A percentile compares a stretch with the other conserved stretches of the same genome.
These are phyloP conservation scores for Ricordea florida DNA, from an alignment of 92 coral and sea anemone species.

Conservation along the genomic window DNA sequence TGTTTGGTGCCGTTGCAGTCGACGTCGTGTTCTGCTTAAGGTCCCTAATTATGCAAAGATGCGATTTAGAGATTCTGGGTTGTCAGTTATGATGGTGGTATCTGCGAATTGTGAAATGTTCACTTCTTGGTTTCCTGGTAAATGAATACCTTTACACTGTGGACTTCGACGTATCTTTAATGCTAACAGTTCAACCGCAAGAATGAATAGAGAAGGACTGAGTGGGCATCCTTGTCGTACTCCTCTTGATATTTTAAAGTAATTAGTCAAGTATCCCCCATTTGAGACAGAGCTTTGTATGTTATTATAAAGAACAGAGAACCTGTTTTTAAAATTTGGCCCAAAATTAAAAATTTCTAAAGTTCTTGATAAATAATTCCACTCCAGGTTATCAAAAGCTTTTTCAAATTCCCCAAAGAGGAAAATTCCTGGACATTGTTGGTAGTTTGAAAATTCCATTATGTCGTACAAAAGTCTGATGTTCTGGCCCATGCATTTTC, in stretches of 20 bases:
- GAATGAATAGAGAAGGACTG: not conserved
- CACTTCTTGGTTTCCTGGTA: not conserved
- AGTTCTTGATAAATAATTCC: not conserved
- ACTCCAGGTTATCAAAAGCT: conserved; percentile 10
- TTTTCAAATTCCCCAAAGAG: not conserved
- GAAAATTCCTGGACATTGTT: not conserved
- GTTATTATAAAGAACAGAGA: not conserved
- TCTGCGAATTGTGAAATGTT: not conserved
- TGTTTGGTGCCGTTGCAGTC: too few species aligned
- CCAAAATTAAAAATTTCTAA: conserved; percentile 1
- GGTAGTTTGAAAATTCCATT: not conserved
- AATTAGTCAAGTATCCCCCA: not conserved
- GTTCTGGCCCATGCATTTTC: not conserved
- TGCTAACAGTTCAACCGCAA: conserved; percentile 5
- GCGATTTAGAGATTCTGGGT: too few species aligned
- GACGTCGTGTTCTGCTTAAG: too few species aligned
- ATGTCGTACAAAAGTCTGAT: not conserved
- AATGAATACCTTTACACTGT: not conserved
- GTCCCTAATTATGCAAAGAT: too few species aligned
- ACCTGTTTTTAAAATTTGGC: not conserved
- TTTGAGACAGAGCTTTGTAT: not conserved
- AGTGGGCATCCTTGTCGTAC: conserved; percentile 25
- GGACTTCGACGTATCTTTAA: conserved; percentile 1
- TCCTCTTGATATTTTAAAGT: conserved; percentile 19
- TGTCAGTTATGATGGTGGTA: not conserved